Percentiles rank a stretch among this genome's conserved stretches.
These are phyloP conservation scores for Synanthedon tipuliformis DNA, from an alignment of 2,888 invertebrate species.

Conservation along the genomic window DNA sequence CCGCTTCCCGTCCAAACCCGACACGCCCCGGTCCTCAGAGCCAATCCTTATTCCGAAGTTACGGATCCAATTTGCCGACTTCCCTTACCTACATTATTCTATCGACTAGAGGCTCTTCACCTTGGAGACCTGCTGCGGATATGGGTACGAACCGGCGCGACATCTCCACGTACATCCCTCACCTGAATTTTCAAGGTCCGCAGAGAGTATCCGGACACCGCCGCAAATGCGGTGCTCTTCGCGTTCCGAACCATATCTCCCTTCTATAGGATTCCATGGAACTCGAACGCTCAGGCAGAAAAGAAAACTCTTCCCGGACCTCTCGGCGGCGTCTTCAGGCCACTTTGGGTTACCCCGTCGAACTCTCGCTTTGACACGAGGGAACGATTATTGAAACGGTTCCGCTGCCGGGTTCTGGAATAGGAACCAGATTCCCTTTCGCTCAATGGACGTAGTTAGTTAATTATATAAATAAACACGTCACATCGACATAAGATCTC, in stretches of 20 bases:
- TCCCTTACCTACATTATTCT: slow-evolving; percentile 1
- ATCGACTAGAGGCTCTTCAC: not conserved
- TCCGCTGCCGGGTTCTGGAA: not conserved
- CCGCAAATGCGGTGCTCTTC: not conserved
- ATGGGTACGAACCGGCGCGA: not conserved
- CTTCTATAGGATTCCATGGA: not conserved
- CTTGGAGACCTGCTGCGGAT: not conserved
- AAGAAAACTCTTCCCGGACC: not conserved
- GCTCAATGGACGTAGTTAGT: not conserved
- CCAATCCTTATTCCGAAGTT: slow-evolving; percentile 1
- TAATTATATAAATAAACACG: not conserved
- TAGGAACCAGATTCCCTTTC: not conserved
- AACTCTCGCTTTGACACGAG: not conserved
- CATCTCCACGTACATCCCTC: not conserved
- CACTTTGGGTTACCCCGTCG: not conserved
- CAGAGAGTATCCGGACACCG: not conserved
- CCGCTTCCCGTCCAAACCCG: slow-evolving; percentile 1
- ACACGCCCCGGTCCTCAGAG: not conserved
- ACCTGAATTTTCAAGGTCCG: not conserved
- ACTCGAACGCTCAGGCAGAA: not conserved
- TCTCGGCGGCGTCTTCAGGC: not conserved
- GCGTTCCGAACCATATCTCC: not conserved
- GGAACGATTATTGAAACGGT: not conserved
- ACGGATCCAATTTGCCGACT: slow-evolving; percentile 1
- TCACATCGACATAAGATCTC: not conserved